Conservation (phyloP, 1,140 invertebrate genomes). For the Tetramorium parvispinum region DNA sequence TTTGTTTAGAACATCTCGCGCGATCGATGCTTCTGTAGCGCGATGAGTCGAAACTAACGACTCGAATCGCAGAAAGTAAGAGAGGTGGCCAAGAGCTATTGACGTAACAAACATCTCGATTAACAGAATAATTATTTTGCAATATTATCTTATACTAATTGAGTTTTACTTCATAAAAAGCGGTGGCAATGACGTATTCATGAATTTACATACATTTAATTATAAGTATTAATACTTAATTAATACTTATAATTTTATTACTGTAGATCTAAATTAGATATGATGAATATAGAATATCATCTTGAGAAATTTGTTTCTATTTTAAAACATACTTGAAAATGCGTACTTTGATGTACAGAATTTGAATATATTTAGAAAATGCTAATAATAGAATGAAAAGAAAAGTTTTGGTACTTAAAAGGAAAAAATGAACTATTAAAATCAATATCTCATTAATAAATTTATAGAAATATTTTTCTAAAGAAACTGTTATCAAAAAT, state of each 20-base stretch:
- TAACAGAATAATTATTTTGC: not conserved
- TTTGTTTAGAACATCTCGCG: slow-evolving; percentile 37
- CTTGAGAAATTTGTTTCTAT: not conserved
- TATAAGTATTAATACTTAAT: no score
- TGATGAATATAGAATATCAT: not conserved
- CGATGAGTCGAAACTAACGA: slow-evolving; percentile 10
- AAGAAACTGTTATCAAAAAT: not conserved
- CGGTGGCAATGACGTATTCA: not conserved
- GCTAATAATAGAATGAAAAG: not conserved
- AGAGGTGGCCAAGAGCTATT: not conserved
- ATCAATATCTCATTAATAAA: no score
- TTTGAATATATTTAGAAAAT: not conserved
- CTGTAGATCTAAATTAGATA: not conserved
- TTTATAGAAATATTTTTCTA: not conserved
- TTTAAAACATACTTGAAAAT: not conserved
- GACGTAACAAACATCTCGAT: not conserved
- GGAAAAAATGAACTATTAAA: not conserved
- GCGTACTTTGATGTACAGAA: not conserved
- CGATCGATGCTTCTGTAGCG: slow-evolving; percentile 24
- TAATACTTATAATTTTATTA: not conserved
- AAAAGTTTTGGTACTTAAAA: not conserved
- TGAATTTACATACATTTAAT: no score
- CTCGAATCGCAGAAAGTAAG: slow-evolving; percentile 1
- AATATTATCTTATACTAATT: not conserved
- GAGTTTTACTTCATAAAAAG: not conserved